Conservation (phyloP, 92 coral and sea anemone species). For the Porites cylindrica region DNA sequence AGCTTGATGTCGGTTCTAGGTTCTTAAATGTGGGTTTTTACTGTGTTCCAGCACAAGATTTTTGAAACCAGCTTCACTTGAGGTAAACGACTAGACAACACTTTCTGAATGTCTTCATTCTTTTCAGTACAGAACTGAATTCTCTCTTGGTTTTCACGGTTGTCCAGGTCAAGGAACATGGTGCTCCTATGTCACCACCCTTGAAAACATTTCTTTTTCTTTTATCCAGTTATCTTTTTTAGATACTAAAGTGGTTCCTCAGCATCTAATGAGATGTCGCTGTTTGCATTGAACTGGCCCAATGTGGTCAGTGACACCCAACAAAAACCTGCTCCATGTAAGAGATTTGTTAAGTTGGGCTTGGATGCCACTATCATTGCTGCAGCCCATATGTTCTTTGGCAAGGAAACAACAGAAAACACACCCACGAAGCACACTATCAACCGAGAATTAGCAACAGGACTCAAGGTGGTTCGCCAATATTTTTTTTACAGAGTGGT, state of each 20-base stretch:
- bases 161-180: neutral
- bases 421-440: constrained; percentile 31
- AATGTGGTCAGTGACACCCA: constrained; percentile 57
- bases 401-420: constrained; percentile 46
- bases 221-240: constrained; percentile 59
- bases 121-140: constrained; percentile 1
- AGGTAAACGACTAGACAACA: constrained; percentile 5
- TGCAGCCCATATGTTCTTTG: constrained; percentile 60
- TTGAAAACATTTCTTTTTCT: constrained; percentile 29
- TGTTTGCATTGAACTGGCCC: constrained; percentile 64
- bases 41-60: constrained; percentile 26
- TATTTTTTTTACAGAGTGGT: constrained; percentile 9
- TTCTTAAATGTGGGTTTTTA: neutral
- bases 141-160: neutral
- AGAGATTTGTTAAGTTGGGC: constrained; percentile 51
- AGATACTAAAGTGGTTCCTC: constrained; percentile 62
- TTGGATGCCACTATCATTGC: constrained; percentile 68
- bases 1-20: neutral
- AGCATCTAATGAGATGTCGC: constrained; percentile 42
- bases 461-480: constrained; percentile 1
- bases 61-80: neutral
- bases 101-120: constrained; percentile 9
- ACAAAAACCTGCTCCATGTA: constrained; percentile 62
- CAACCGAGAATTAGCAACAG: neutral
- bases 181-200: constrained; percentile 5